Conservation (phyloP, 2,797 vertebrate genomes). For the Semaprochilodus insignis region DNA sequence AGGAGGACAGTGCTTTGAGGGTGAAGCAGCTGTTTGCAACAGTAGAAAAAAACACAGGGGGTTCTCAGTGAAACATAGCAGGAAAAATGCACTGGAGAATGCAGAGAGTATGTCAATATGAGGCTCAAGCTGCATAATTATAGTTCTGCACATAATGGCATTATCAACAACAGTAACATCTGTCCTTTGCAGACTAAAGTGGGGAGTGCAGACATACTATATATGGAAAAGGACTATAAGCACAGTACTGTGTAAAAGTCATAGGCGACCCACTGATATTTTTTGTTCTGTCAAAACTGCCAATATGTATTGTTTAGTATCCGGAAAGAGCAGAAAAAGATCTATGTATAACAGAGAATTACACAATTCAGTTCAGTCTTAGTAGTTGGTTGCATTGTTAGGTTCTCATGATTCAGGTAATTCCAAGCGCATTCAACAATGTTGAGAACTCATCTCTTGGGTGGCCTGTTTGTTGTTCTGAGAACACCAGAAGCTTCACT, state of each 20-base stretch:
- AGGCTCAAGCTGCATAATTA: constrained; percentile 55
- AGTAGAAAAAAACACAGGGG: constrained; percentile 46
- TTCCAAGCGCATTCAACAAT: too few species aligned
- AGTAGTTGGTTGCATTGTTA: too few species aligned
- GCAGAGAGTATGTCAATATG: constrained; percentile 51
- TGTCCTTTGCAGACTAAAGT: constrained; percentile 50
- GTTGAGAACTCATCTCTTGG: too few species aligned
- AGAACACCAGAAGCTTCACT: too few species aligned
- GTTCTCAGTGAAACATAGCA: constrained; percentile 33
- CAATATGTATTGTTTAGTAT: too few species aligned
- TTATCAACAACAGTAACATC: constrained; percentile 61
- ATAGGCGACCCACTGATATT: too few species aligned
- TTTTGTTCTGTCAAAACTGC: too few species aligned
- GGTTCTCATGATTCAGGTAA: too few species aligned
- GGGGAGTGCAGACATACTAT: constrained; percentile 35
- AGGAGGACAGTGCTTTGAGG: constrained; percentile 53
- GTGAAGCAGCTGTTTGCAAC: constrained; percentile 63
- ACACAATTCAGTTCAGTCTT: too few species aligned
- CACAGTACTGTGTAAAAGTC: background rate
- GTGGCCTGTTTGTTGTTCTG: too few species aligned
- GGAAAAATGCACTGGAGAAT: constrained; percentile 59
- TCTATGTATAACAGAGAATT: too few species aligned
- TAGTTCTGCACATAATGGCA: constrained; percentile 56
- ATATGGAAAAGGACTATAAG: background rate
- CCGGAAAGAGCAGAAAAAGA: too few species aligned